phyloP scores from a whole-genome alignment of 2,113 vertebrate genomes.

The Corythornis cristatus region DNA sequence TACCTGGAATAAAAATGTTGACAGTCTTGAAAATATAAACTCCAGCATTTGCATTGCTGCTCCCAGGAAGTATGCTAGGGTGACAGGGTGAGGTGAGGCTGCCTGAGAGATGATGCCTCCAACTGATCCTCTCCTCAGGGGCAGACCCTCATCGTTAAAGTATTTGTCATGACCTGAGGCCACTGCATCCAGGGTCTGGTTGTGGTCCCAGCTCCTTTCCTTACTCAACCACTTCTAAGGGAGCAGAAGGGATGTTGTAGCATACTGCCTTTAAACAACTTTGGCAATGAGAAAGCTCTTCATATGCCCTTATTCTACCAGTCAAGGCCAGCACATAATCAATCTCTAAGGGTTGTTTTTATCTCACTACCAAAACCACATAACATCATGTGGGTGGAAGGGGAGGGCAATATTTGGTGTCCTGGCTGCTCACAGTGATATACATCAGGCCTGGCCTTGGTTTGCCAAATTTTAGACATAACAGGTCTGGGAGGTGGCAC shows the following conservation, averaged over 20 bases:
- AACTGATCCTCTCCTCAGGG: neutral
- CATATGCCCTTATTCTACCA: neutral
- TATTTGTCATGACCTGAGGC: rapidly evolving
- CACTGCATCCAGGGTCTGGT: neutral
- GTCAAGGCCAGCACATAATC: neutral
- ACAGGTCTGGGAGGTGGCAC: neutral
- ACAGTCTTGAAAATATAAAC: neutral
- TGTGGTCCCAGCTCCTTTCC: neutral
- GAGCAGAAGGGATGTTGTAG: neutral
- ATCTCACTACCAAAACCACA: neutral
- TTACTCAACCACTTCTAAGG: neutral
- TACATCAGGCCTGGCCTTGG: neutral
- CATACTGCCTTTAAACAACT: neutral
- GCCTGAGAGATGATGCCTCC: neutral
- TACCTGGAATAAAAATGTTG: neutral
- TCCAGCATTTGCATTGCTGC: neutral
- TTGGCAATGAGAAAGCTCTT: neutral
- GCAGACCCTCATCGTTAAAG: neutral
- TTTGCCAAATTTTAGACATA: neutral
- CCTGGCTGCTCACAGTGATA: neutral
- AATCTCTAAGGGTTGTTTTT: neutral
- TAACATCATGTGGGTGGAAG: neutral
- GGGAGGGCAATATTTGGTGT: neutral
- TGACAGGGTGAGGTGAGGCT: neutral
- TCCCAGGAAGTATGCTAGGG: neutral